phyloP scores from a whole-genome alignment of 2,797 vertebrate genomes.

The Corythornis leucogaster region DNA sequence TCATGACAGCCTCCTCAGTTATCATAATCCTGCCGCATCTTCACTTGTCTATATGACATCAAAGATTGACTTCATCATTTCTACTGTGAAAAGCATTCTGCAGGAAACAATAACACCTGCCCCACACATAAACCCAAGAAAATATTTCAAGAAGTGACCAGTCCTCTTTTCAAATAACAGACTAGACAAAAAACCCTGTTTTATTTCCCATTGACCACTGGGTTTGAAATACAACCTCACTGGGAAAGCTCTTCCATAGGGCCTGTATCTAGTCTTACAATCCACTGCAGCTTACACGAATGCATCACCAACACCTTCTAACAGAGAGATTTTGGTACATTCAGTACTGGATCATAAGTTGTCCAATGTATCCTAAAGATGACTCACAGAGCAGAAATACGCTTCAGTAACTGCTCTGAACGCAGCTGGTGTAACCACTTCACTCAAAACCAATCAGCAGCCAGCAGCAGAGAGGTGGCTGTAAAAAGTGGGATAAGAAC shows the following conservation, averaged over 20 bases:
- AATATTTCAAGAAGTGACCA: neutral
- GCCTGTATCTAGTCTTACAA: neutral
- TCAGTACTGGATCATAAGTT: neutral
- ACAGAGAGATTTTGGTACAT: neutral
- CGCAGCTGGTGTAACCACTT: neutral
- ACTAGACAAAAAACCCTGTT: rapidly evolving
- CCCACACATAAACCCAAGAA: neutral
- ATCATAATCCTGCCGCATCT: neutral
- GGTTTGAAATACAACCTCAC: neutral
- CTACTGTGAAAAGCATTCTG: neutral
- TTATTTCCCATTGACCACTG: neutral
- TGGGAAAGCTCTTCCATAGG: neutral
- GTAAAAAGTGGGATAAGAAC: neutral
- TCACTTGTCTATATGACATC: neutral
- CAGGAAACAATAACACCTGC: neutral
- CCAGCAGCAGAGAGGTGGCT: rapidly evolving
- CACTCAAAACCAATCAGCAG: neutral
- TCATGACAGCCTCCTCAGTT: neutral
- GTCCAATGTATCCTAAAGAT: neutral
- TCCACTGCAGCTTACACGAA: neutral
- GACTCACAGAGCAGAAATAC: neutral
- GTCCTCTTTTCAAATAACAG: neutral
- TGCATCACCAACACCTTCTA: neutral
- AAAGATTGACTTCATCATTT: neutral
- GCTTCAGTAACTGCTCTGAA: neutral